Conservation (phyloP, 2,113 vertebrate species). For the Brienomyrus brachyistius region DNA sequence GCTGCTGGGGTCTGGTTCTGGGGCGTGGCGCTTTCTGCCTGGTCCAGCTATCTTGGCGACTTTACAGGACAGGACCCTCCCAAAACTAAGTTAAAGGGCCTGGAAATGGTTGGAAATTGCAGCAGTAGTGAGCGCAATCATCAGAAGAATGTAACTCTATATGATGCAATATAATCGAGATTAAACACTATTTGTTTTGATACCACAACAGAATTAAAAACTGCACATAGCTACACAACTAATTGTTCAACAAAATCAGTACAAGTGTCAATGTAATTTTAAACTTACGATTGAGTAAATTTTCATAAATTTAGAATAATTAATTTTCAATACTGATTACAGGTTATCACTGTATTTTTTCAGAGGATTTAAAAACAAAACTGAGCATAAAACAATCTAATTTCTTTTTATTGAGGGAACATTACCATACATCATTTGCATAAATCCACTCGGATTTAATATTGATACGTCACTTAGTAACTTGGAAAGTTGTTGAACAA, state of each 20-base stretch:
- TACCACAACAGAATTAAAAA: neutral
- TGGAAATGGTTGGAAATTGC: constrained; percentile 18
- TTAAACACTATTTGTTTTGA: neutral
- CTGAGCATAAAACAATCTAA: neutral
- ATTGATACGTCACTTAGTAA: neutral
- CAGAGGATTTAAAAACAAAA: neutral
- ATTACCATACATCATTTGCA: neutral
- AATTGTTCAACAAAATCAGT: neutral
- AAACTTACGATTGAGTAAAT: neutral
- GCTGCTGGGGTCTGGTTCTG: constrained; percentile 92
- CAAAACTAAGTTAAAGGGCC: constrained; percentile 75
- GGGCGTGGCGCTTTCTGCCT: constrained; percentile 92
- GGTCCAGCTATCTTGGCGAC: constrained; percentile 99
- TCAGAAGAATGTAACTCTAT: neutral
- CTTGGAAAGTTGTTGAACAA: neutral
- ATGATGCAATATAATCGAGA: neutral
- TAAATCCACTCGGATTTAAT: neutral
- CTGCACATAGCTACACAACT: neutral
- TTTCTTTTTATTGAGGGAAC: neutral
- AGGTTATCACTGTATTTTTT: neutral
- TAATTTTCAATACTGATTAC: neutral
- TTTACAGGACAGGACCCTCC: constrained; percentile 77
- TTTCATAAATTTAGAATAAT: neutral
- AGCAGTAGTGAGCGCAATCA: neutral
- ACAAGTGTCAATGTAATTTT: neutral